These are phyloP conservation scores for Tiliacea aurago DNA, from an alignment of 2,888 invertebrate genomes.

Conservation along the genomic window DNA sequence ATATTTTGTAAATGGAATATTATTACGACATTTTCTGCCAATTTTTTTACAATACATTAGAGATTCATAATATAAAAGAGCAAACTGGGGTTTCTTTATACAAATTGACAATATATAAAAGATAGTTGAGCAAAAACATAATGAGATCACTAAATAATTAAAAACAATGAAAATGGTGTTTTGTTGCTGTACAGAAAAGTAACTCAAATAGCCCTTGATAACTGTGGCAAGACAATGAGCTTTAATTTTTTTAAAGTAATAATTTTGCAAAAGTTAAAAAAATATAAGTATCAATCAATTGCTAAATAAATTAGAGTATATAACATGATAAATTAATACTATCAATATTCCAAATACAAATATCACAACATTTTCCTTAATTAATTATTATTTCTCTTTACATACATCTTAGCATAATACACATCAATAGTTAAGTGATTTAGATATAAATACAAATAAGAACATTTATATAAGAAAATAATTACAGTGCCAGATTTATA, in stretches of 20 bases:
- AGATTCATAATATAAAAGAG: conserved; percentile 49
- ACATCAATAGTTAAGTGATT: conserved; percentile 87
- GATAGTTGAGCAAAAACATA: conserved; percentile 73
- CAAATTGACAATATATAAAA: conserved; percentile 62
- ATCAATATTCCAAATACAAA: conserved; percentile 90
- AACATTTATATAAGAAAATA: conserved; percentile 79
- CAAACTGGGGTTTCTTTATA: conserved; percentile 57
- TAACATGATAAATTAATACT: conserved; percentile 71
- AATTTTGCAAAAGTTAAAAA: background rate
- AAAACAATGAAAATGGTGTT: conserved; percentile 35
- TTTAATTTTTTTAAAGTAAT: background rate
- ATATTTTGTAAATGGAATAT: conserved; percentile 90
- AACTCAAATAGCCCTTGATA: conserved; percentile 9
- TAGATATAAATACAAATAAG: conserved; percentile 78
- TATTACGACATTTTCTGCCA: conserved; percentile 72
- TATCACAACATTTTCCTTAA: conserved; percentile 90
- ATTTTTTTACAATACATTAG: conserved; percentile 57
- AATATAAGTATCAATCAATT: background rate
- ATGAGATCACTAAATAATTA: conserved; percentile 74
- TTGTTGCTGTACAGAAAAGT: conserved; percentile 30
- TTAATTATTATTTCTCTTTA: conserved; percentile 85
- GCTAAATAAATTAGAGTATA: conserved; percentile 54
- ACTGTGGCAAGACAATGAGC: conserved; percentile 4
- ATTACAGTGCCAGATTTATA: conserved; percentile 66
- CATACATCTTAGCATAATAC: conserved; percentile 84